These are phyloP conservation scores for Corythornis cristatus DNA, from an alignment of 2,113 vertebrate genomes.

Conservation along the genomic window DNA sequence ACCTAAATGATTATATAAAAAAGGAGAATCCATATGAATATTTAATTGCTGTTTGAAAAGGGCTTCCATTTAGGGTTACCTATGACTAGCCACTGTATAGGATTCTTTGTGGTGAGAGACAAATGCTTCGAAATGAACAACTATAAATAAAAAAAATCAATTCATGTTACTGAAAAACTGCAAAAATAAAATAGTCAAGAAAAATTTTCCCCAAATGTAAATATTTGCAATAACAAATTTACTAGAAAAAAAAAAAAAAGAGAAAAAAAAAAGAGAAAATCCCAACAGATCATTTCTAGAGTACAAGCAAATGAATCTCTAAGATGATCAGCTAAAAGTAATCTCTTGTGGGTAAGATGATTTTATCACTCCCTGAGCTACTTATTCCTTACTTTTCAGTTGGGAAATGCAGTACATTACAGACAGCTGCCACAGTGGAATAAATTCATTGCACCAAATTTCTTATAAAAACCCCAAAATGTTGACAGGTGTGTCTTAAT, in stretches of 20 bases:
- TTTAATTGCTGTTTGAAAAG: background rate
- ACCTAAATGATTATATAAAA: background rate
- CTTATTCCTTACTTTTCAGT: background rate
- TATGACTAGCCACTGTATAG: background rate
- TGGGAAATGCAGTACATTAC: background rate
- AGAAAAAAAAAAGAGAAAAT: too few relatives aligned
- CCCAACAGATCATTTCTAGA: background rate
- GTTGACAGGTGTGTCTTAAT: constrained; percentile 50
- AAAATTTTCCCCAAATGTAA: background rate
- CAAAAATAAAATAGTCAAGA: background rate
- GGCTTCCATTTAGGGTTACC: background rate
- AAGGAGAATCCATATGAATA: background rate
- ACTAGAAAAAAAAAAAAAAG: background rate
- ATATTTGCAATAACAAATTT: background rate
- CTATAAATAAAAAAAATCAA: background rate
- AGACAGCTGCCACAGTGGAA: background rate
- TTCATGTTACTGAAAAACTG: background rate
- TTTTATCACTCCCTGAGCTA: background rate
- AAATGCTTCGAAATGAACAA: background rate
- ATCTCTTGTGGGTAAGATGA: background rate
- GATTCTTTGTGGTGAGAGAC: background rate
- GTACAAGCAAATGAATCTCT: background rate
- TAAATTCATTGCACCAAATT: background rate
- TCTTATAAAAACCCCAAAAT: background rate
- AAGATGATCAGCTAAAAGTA: background rate